These are phyloP conservation scores for Sitobion miscanthi DNA, from an alignment of 1,140 invertebrate species.

Conservation along the genomic window DNA sequence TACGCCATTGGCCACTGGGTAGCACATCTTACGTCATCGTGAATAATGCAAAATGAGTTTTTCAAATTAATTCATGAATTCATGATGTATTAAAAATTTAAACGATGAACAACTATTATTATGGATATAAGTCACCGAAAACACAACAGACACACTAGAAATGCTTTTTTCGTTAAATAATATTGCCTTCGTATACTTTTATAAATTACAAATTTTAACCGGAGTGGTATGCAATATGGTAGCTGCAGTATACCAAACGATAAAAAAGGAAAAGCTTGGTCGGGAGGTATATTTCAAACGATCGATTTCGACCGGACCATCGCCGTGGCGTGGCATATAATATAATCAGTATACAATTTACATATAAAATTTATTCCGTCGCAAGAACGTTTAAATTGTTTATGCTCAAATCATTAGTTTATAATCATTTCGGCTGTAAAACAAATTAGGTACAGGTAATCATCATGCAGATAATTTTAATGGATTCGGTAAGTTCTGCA, in stretches of 20 bases:
- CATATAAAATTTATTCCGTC: not conserved
- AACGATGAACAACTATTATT: not conserved
- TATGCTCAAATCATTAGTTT: not conserved
- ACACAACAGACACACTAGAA: not conserved
- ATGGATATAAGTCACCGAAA: not conserved
- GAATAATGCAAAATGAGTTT: not conserved
- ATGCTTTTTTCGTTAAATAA: not conserved
- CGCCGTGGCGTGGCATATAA: not conserved
- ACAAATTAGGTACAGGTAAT: not conserved
- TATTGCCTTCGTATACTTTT: not conserved
- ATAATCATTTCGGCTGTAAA: not conserved
- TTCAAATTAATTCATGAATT: not conserved
- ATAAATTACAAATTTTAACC: not conserved
- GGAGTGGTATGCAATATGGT: not conserved
- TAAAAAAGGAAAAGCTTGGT: not conserved
- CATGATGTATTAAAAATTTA: not conserved
- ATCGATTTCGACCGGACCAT: not conserved
- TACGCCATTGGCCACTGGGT: not conserved
- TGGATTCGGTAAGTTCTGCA: not conserved
- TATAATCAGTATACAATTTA: not conserved
- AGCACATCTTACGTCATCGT: not conserved
- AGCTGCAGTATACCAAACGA: not conserved
- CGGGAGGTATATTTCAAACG: not conserved
- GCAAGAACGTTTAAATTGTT: not conserved
- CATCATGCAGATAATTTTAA: not conserved